phyloP scores from a whole-genome alignment of 2,888 invertebrate genomes.

The Hirtodrosophila alboralis region DNA sequence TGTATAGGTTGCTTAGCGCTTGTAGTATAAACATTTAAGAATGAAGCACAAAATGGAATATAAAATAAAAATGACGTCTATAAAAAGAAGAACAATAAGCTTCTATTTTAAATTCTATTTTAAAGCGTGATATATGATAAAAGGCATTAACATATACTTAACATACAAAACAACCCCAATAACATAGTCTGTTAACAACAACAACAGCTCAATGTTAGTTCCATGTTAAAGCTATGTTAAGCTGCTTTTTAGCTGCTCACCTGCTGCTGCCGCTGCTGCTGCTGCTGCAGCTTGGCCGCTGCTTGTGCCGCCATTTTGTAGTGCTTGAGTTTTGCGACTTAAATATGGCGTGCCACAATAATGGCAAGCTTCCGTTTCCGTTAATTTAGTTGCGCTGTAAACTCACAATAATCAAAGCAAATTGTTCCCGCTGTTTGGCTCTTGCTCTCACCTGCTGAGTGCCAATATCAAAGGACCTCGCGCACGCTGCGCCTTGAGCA shows the following conservation, averaged over 20 bases:
- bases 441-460: constrained; percentile 76
- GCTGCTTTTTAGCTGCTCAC: constrained; percentile 16
- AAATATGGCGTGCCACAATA: constrained; percentile 69
- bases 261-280: constrained; percentile 15
- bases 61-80: too few relatives aligned
- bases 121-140: too few relatives aligned
- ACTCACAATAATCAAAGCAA: constrained; percentile 26
- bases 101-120: too few relatives aligned
- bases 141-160: too few relatives aligned
- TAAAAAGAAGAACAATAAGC: too few relatives aligned
- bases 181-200: not conserved
- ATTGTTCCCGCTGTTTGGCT: not conserved
- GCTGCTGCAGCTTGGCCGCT: constrained; percentile 17
- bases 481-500: constrained; percentile 69
- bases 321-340: constrained; percentile 30
- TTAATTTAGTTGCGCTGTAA: constrained; percentile 27
- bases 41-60: too few relatives aligned
- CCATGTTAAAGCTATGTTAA: constrained; percentile 5
- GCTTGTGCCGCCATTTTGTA: constrained; percentile 25
- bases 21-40: too few relatives aligned
- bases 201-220: not conserved
- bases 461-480: constrained; percentile 78
- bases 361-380: constrained; percentile 44
- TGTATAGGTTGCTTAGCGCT: too few relatives aligned
- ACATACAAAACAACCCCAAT: too few relatives aligned